A percentile compares a stretch with the other conserved stretches of the same genome.
Evolutionary conservation across 2,113 vertebrate genomes (phyloP).

Genomic region (Eonycteris spelaea): DNA sequence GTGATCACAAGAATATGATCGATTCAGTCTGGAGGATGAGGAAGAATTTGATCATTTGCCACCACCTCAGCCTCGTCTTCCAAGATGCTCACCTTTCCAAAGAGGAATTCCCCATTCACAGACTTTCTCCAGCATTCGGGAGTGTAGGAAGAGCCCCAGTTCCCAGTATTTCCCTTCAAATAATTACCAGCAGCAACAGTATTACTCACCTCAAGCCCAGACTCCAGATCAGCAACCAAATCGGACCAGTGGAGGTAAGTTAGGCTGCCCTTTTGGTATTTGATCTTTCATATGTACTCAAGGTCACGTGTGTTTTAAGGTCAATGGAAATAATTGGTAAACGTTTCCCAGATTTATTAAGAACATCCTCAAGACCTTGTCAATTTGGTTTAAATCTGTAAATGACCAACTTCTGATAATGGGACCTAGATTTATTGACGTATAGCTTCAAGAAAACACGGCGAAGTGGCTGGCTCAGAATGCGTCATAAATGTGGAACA

Average conservation of each 20-base stretch:
- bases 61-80: conserved; percentile 93
- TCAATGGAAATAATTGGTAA: neutral
- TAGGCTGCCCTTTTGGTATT: neutral
- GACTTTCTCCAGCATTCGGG: conserved; percentile 96
- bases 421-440: neutral
- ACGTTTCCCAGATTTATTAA: neutral
- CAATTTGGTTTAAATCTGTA: neutral
- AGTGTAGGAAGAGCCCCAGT: conserved; percentile 90
- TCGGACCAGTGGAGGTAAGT: conserved; percentile 90
- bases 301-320: neutral
- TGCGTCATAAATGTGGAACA: fast-evolving
- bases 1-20: conserved; percentile 90
- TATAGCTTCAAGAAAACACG: neutral
- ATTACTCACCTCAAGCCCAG: conserved; percentile 86
- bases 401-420: neutral
- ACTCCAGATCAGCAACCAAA: conserved; percentile 86
- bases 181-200: conserved; percentile 85
- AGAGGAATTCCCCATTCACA: conserved; percentile 94
- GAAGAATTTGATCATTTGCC: conserved; percentile 95
- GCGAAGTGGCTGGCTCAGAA: neutral
- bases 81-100: conserved; percentile 90
- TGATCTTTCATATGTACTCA: neutral
- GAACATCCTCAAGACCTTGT: neutral
- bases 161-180: conserved; percentile 90
- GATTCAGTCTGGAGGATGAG: conserved; percentile 93